Evolutionary conservation across 1,140 invertebrate species (phyloP).

Genomic region (Centruroides sculpturatus): DNA sequence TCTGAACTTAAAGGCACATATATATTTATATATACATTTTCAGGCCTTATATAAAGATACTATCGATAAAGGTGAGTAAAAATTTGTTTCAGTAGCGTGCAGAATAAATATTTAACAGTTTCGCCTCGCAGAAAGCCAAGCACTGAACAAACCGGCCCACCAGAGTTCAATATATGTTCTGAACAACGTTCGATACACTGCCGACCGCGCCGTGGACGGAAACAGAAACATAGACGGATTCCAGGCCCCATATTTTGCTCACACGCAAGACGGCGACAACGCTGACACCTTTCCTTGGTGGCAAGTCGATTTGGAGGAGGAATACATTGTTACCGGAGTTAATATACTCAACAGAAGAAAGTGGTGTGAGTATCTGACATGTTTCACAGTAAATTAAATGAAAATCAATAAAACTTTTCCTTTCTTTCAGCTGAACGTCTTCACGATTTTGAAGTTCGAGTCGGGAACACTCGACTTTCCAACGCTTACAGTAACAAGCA

Average conservation of each 20-base stretch:
- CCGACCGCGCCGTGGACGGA: conserved; percentile 17
- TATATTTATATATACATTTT: not conserved
- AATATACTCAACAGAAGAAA: conserved; percentile 17
- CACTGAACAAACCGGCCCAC: conserved; percentile 14
- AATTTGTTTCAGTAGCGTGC: too few relatives aligned
- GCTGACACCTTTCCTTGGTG: conserved; percentile 18
- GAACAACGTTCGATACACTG: conserved; percentile 17
- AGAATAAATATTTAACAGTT: too few relatives aligned
- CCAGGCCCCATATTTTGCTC: conserved; percentile 17
- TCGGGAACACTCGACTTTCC: conserved; percentile 11
- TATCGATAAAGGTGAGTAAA: conserved; percentile 5
- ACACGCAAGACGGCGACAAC: conserved; percentile 15
- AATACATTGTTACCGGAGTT: conserved; percentile 15
- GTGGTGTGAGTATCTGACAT: conserved; percentile 10
- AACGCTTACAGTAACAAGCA: conserved; percentile 14
- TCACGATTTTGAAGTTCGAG: conserved; percentile 18
- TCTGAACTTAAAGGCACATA: too few relatives aligned
- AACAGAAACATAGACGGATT: conserved; percentile 16
- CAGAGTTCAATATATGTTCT: conserved; percentile 18
- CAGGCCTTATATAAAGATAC: conserved; percentile 11
- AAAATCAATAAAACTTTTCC: too few relatives aligned
- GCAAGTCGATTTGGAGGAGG: conserved; percentile 17
- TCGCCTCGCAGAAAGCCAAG: conserved; percentile 6
- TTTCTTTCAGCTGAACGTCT: conserved; percentile 13
- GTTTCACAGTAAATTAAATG: not conserved